Evolutionary conservation across 2,113 vertebrate species (phyloP).

Genomic region (Odobenus rosmarus): DNA sequence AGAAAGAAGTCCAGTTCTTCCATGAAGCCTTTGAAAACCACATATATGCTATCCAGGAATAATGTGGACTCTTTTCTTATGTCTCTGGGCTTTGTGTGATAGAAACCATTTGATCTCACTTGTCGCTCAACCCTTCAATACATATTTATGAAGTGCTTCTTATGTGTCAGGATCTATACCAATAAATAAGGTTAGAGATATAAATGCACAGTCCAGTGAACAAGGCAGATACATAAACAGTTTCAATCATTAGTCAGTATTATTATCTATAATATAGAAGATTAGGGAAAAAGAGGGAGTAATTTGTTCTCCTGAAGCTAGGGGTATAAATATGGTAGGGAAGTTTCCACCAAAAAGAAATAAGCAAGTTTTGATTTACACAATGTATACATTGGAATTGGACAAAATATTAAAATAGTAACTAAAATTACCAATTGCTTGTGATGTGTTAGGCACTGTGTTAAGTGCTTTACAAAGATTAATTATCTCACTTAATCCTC

Average conservation of each 20-base stretch:
- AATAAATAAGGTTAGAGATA: background rate
- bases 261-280: background rate
- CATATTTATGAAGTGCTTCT: background rate
- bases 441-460: background rate
- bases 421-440: background rate
- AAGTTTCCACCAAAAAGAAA: background rate
- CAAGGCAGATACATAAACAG: background rate
- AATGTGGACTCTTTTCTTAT: background rate
- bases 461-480: background rate
- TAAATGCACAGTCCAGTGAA: background rate
- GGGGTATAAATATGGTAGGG: background rate
- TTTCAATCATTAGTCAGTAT: background rate
- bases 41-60: background rate
- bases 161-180: background rate
- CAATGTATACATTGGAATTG: background rate
- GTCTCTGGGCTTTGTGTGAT: background rate
- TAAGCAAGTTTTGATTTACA: background rate
- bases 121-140: background rate
- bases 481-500: background rate
- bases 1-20: background rate
- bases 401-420: background rate
- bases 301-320: background rate
- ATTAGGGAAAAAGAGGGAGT: background rate
- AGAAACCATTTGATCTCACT: background rate
- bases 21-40: background rate